Evolutionary conservation across 2,113 vertebrate genomes (phyloP).

Genomic region (Circaetus gallicus): DNA sequence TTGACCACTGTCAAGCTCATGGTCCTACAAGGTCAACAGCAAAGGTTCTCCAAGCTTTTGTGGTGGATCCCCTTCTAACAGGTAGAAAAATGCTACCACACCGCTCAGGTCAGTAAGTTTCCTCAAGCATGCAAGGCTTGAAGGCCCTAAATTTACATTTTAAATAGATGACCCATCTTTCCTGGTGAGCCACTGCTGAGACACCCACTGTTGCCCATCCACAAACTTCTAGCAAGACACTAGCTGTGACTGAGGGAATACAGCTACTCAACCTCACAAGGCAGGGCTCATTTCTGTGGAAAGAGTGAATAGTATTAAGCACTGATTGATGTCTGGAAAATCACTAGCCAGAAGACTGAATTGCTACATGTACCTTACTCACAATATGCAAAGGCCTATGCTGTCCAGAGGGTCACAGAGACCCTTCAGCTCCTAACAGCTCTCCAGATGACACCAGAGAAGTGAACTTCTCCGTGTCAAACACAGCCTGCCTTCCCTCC

Average conservation of each 20-base stretch:
- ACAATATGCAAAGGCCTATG: rapidly evolving
- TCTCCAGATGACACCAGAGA: not conserved
- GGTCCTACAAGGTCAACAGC: not conserved
- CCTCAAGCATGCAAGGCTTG: not conserved
- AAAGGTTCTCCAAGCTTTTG: not conserved
- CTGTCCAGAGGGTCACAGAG: not conserved
- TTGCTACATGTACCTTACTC: not conserved
- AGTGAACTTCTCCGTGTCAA: not conserved
- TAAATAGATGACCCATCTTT: not conserved
- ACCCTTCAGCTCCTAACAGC: not conserved
- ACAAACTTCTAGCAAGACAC: not conserved
- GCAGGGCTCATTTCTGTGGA: not conserved
- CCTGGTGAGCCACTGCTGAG: not conserved
- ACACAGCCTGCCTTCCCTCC: not conserved
- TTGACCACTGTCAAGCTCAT: conserved; percentile 11
- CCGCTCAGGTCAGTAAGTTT: not conserved
- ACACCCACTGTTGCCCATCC: not conserved
- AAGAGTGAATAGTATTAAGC: not conserved
- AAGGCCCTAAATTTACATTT: not conserved
- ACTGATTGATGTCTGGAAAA: not conserved
- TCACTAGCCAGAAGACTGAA: not conserved
- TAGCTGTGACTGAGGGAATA: not conserved
- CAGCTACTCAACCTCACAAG: not conserved
- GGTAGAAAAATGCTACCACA: not conserved
- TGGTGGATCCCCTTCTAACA: not conserved